phyloP scores from a whole-genome alignment of 2,888 invertebrate species.

The Aphidius colemani region DNA sequence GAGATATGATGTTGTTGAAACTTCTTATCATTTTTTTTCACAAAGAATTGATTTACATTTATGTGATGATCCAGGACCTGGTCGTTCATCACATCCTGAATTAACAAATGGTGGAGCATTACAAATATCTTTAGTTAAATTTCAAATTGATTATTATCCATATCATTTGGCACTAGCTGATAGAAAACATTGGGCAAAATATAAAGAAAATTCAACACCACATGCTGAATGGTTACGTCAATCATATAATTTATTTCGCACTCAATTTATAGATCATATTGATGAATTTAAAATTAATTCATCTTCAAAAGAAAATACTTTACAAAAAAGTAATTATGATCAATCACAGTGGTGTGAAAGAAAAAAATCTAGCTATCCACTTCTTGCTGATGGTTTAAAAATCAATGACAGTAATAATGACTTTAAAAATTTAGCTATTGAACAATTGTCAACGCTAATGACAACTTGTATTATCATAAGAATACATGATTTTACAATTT shows the following conservation, averaged over 20 bases:
- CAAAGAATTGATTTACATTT: constrained; percentile 94
- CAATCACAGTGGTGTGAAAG: constrained; percentile 43
- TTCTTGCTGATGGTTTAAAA: constrained; percentile 42
- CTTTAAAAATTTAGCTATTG: constrained; percentile 69
- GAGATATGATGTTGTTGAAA: constrained; percentile 92
- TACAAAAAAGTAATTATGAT: constrained; percentile 20
- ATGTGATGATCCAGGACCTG: constrained; percentile 91
- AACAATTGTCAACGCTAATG: constrained; percentile 85
- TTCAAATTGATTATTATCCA: constrained; percentile 93
- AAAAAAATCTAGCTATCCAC: background rate
- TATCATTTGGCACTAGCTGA: constrained; percentile 91
- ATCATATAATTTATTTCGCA: constrained; percentile 79
- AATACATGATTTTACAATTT: constrained; percentile 89
- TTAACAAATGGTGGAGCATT: constrained; percentile 89
- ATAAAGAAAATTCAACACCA: constrained; percentile 76
- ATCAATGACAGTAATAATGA: constrained; percentile 50
- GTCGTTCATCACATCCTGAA: constrained; percentile 82
- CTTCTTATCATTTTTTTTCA: constrained; percentile 94
- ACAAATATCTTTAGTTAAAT: constrained; percentile 85
- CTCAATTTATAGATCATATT: constrained; percentile 74
- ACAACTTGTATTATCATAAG: constrained; percentile 88
- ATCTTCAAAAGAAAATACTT: background rate
- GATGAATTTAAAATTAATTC: constrained; percentile 66
- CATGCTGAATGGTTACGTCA: constrained; percentile 88
- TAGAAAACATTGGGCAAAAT: constrained; percentile 87